Base-by-base conservation (phyloP, 1,140 invertebrate species). In the Meteorus sp. region DNA sequence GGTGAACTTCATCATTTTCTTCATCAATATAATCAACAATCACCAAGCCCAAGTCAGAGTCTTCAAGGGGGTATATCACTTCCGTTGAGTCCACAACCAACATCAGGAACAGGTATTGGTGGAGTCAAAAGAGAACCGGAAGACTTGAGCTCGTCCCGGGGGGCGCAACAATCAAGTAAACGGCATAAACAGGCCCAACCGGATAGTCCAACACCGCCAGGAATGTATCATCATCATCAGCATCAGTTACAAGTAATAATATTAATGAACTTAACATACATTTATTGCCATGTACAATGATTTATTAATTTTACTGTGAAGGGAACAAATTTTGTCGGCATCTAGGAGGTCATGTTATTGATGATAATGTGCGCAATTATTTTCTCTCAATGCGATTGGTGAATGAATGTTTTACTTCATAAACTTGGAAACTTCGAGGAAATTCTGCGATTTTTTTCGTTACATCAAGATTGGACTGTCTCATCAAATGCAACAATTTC, bases 51-150 rank as follows among this genome's bases (percentile, higher is more conserved):
- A 13, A 70, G 72, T 8, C 77, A 79, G 53, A 74, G 61, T 50
- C 58, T 79, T 11, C 77, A 79, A 59, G 70, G 75, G 60, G 73
- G 75, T 25, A 66, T 80, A 64, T 70, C 77, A 37, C 71, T 80
- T 70, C 75, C 78, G 59, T 50, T 79, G 31, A 80, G 78, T 66
- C 78, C 78, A 6, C 77, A 78, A 56, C 76, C 73, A 27, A 55
- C 52, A 37, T 62, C 73, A 2, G 65, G 63, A 56, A 68, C 58
- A 63, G 82, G 70, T 64, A 82, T 75, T 68, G 75, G 66, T 70
- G 83, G 75, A 66, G 82, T 88, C 33, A 87, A 88, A 72, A 80
- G 85, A 50, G 86, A 88, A 69, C 86, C 86, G 33, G 86, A 88
- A 71, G 86, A 88, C 66, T 74, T 85, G 39, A 85, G 85, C 63